Base-by-base conservation (phyloP, 2,113 vertebrate genomes). In the Spea multiplicata region DNA sequence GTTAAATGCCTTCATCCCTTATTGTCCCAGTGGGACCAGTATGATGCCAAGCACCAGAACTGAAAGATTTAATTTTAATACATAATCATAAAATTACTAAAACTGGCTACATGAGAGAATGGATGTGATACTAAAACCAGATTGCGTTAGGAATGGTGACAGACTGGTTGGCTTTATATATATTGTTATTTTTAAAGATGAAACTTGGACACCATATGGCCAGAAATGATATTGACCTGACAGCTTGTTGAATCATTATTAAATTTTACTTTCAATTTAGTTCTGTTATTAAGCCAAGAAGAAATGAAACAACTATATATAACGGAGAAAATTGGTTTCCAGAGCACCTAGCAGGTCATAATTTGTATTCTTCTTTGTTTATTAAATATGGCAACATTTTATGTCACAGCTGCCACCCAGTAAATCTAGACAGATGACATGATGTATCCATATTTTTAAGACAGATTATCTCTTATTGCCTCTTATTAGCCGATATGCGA, bases 181-280 rank as follows among this genome's bases (percentile, higher is more conserved):
- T 64, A 74, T 62, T 74, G 72, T 74, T 90, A 44, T 76, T 57
- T 76, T 76, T 68, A 76, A 68, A 66, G 74, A 67, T 75, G 49
- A 45, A 68, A 68, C 50, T 68, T 16, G 74, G 66, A 67, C 74
- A 76, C 74, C 74, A 76, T 67, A 76, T 76, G 74, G 74, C 50
- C 47, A 62, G 8, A 55, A 68, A 76, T 48, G 49, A 68, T 57
- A 48, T 68, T 3, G 52, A 17, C 47, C 65, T 68, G 74, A n/a
- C 50, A 68, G 65, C 13, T 76, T 76, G 52, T 10, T 76, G 48
- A 65, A 48, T 52, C 47, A 59, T 65, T 13, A 65, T 48, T 66
- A 50, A 47, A 64, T 73, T 65, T 65, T 64, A 8, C 59, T 7
- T 16, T 13, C 2, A 13, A 44, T 17, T 53, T 7, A 62, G 46